These are phyloP conservation scores for Leucophenga montana DNA, from an alignment of 2,888 invertebrate genomes.

Conservation along the genomic window DNA sequence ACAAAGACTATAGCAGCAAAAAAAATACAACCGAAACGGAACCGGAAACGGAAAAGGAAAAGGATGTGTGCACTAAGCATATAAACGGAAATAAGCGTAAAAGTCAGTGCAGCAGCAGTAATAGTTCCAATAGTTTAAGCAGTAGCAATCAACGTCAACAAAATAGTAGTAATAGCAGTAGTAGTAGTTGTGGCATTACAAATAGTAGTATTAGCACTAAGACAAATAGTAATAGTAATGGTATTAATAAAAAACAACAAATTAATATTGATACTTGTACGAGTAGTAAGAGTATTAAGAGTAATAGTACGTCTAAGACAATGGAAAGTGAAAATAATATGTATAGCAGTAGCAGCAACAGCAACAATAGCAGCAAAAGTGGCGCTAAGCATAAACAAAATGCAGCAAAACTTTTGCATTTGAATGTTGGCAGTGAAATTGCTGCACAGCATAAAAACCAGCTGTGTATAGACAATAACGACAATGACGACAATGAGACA, in stretches of 20 bases:
- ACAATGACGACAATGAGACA: slow-evolving; percentile 1
- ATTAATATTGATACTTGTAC: not conserved
- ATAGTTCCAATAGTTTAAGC: slow-evolving; percentile 51
- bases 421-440: slow-evolving; percentile 50
- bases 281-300: slow-evolving; percentile 5
- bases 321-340: not conserved
- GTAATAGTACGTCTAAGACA: not conserved
- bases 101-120: slow-evolving; percentile 46
- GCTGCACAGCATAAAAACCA: too few species aligned
- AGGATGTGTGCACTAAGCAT: not conserved
- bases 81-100: slow-evolving; percentile 25
- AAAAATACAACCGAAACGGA: not conserved
- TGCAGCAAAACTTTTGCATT: slow-evolving; percentile 45
- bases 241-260: not conserved
- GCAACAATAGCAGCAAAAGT: not conserved
- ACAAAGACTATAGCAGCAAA: slow-evolving; percentile 27
- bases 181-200: not conserved
- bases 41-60: slow-evolving; percentile 2
- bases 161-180: slow-evolving; percentile 12
- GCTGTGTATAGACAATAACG: too few species aligned
- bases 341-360: slow-evolving; percentile 40
- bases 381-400: slow-evolving; percentile 23
- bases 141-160: slow-evolving; percentile 22
- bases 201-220: slow-evolving; percentile 5
- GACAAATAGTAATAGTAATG: not conserved